phyloP scores from a whole-genome alignment of 2,797 vertebrate genomes.

The Mormyrops boulengeri region DNA sequence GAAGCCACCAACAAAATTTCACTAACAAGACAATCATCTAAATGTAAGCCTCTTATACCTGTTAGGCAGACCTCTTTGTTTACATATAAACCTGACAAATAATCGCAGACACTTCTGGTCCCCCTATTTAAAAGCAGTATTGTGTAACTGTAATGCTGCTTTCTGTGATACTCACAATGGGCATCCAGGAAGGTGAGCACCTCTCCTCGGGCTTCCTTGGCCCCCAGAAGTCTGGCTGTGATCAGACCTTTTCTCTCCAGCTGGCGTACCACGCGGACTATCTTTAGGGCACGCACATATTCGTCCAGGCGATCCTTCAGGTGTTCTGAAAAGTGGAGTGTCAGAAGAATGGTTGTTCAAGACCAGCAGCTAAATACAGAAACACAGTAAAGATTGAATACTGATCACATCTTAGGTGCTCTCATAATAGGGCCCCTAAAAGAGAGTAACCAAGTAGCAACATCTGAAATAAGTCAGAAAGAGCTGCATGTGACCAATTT shows the following conservation, averaged over 20 bases:
- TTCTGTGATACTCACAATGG: constrained; percentile 74
- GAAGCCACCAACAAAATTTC: background rate
- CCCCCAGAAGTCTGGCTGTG: constrained; percentile 84
- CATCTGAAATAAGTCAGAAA: background rate
- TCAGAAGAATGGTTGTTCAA: background rate
- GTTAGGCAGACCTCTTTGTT: background rate
- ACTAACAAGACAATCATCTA: background rate
- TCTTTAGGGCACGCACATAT: constrained; percentile 71
- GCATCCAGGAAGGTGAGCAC: constrained; percentile 92
- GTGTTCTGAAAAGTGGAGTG: constrained; percentile 61
- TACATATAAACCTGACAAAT: background rate
- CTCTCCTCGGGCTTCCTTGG: constrained; percentile 77
- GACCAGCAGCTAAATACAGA: background rate
- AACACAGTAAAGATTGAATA: background rate
- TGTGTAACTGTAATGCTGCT: background rate
- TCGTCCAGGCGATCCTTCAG: constrained; percentile 72
- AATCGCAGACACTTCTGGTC: background rate
- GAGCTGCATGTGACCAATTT: background rate
- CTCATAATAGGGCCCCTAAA: background rate
- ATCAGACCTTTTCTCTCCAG: constrained; percentile 85
- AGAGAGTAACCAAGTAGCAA: background rate
- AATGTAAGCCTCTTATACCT: background rate
- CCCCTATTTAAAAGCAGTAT: background rate
- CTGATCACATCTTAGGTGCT: background rate
- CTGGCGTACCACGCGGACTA: constrained; percentile 83